Percentiles rank a stretch among this genome's conserved stretches.
These are phyloP conservation scores for Cephalopterus ornatus DNA, from an alignment of 2,113 vertebrate genomes.

Conservation along the genomic window DNA sequence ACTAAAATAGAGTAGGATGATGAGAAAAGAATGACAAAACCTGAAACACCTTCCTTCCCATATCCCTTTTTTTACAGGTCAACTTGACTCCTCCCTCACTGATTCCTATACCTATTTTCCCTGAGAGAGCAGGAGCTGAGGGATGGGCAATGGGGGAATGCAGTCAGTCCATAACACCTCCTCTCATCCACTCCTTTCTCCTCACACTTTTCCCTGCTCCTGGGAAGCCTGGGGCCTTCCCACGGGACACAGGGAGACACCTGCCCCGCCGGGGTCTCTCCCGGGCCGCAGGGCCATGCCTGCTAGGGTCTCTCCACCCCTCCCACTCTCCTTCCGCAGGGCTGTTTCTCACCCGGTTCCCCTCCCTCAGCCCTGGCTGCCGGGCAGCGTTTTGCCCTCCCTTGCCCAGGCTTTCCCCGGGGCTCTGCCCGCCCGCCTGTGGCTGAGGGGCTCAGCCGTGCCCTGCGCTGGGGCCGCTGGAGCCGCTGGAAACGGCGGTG, in stretches of 20 bases:
- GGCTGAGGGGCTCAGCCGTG: too few relatives aligned
- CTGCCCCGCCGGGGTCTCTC: not conserved
- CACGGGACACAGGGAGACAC: not conserved
- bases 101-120: not conserved
- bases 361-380: too few relatives aligned
- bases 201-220: not conserved
- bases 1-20: not conserved
- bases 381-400: too few relatives aligned
- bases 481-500: too few relatives aligned
- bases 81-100: not conserved
- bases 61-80: rapidly evolving
- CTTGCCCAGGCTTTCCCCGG: too few relatives aligned
- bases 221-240: not conserved
- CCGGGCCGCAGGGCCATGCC: not conserved
- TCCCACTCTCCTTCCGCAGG: not conserved
- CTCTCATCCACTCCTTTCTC: not conserved
- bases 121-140: not conserved
- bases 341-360: too few relatives aligned
- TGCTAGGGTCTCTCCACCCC: too few relatives aligned
- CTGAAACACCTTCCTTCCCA: not conserved
- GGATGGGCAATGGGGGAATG: not conserved
- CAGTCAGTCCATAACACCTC: too few relatives aligned
- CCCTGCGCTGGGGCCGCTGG: too few relatives aligned
- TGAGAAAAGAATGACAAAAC: not conserved
- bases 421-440: too few relatives aligned